Evolutionary conservation across 2,888 invertebrate species (phyloP).

Genomic region (Elysia crispata): DNA sequence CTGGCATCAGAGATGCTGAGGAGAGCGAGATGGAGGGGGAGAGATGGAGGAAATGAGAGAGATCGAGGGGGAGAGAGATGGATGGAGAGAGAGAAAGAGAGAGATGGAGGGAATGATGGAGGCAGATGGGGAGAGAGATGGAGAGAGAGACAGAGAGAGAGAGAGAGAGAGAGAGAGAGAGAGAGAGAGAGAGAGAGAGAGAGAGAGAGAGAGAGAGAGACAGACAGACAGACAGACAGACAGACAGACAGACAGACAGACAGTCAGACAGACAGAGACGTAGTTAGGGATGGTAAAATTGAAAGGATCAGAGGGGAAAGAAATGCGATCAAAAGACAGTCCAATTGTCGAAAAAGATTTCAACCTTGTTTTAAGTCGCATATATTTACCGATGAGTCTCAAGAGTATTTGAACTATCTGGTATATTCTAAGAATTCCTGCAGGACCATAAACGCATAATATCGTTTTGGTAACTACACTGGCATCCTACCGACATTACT

Average conservation of each 20-base stretch:
- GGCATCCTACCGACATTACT: too few relatives aligned
- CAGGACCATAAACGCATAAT: too few relatives aligned
- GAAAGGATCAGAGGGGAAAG: not conserved
- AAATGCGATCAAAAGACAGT: not conserved
- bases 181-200: not conserved
- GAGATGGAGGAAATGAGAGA: not conserved
- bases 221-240: not conserved
- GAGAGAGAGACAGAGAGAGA: not conserved
- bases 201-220: not conserved
- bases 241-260: not conserved
- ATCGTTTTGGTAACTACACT: too few relatives aligned
- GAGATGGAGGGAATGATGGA: not conserved
- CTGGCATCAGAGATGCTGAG: too few relatives aligned
- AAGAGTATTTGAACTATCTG: too few relatives aligned
- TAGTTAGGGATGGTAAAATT: not conserved
- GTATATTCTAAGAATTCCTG: too few relatives aligned
- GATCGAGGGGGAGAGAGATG: conserved; percentile 15
- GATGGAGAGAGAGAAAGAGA: conserved; percentile 18
- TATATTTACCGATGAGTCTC: too few relatives aligned
- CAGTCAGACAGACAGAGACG: not conserved
- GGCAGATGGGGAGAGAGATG: not conserved
- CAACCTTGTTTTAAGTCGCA: too few relatives aligned
- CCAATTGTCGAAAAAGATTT: too few relatives aligned
- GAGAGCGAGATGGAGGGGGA: too few relatives aligned
- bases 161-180: conserved; percentile 4